Conservation (phyloP, 2,888 invertebrate genomes). For the Eumerus sabulonum region DNA sequence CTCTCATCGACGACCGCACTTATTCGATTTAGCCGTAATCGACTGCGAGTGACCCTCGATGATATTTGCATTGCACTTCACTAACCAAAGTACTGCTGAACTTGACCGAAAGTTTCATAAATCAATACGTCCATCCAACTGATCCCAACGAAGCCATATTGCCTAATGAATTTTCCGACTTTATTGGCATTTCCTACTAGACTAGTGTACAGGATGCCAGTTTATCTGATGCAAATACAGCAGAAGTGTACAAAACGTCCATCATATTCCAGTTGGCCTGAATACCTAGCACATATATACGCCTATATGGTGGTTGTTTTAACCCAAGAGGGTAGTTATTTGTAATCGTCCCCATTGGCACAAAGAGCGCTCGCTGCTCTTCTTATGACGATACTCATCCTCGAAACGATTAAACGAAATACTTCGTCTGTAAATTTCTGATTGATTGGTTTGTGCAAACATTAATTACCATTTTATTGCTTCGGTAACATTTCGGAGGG, state of each 20-base stretch:
- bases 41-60: too few relatives aligned
- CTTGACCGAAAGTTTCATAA: conserved; percentile 65
- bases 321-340: conserved; percentile 44
- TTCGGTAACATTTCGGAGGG: conserved; percentile 64
- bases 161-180: conserved; percentile 67
- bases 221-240: conserved; percentile 10
- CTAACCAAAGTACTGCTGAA: conserved; percentile 14
- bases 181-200: conserved; percentile 63
- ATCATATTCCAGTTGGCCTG: conserved; percentile 18
- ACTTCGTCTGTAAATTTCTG: conserved; percentile 71
- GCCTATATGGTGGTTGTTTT: conserved; percentile 14
- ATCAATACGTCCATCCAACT: conserved; percentile 56
- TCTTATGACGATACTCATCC: conserved; percentile 49
- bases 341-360: conserved; percentile 39
- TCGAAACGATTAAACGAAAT: conserved; percentile 70
- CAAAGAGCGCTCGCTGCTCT: conserved; percentile 16
- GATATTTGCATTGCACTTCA: conserved; percentile 49
- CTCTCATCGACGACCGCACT: too few relatives aligned
- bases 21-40: too few relatives aligned
- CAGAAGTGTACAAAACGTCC: conserved; percentile 41
- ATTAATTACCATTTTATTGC: conserved; percentile 72
- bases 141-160: conserved; percentile 23
- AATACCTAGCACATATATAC: not conserved
- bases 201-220: too few relatives aligned
- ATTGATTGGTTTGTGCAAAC: conserved; percentile 72